phyloP scores from a whole-genome alignment of 2,113 vertebrate species.

The Perca flavescens region DNA sequence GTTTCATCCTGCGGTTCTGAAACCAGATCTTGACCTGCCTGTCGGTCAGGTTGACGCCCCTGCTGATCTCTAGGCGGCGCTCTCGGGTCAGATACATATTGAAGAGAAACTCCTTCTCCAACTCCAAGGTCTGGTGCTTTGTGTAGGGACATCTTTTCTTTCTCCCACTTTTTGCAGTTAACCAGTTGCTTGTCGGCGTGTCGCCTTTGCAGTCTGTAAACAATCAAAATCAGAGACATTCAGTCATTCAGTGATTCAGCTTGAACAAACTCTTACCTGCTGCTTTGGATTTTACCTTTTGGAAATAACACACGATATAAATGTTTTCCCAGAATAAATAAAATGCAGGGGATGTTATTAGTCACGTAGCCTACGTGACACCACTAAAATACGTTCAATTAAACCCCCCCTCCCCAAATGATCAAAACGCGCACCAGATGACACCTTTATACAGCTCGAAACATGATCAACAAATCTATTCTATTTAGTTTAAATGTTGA shows the following conservation, averaged over 20 bases:
- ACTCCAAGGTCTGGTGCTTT: constrained; percentile 99
- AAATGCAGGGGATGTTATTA: constrained; percentile 49
- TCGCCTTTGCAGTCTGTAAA: constrained; percentile 93
- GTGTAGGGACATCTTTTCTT: constrained; percentile 99
- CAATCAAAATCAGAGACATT: constrained; percentile 41
- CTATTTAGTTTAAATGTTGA: constrained; percentile 4
- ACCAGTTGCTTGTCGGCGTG: constrained; percentile 95
- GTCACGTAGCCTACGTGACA: constrained; percentile 14
- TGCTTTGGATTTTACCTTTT: constrained; percentile 57
- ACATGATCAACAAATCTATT: background rate
- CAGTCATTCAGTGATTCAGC: background rate
- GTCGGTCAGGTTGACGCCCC: constrained; percentile 99
- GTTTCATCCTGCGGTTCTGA: constrained; percentile 99
- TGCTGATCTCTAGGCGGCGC: constrained; percentile 99
- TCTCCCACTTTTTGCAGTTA: constrained; percentile 97
- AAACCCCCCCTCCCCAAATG: constrained; percentile 28
- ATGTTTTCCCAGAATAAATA: constrained; percentile 44
- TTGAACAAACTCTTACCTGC: constrained; percentile 37
- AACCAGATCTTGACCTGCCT: constrained; percentile 99
- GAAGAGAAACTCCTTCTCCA: constrained; percentile 99
- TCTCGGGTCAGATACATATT: constrained; percentile 99
- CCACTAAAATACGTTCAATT: constrained; percentile 46
- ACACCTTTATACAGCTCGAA: background rate
- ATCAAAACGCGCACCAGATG: constrained; percentile 8
- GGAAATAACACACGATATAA: constrained; percentile 66